A percentile compares a stretch with the other conserved stretches of the same genome.
These are phyloP conservation scores for Octopus sinensis DNA, from an alignment of 1,140 invertebrate species.

Conservation along the genomic window DNA sequence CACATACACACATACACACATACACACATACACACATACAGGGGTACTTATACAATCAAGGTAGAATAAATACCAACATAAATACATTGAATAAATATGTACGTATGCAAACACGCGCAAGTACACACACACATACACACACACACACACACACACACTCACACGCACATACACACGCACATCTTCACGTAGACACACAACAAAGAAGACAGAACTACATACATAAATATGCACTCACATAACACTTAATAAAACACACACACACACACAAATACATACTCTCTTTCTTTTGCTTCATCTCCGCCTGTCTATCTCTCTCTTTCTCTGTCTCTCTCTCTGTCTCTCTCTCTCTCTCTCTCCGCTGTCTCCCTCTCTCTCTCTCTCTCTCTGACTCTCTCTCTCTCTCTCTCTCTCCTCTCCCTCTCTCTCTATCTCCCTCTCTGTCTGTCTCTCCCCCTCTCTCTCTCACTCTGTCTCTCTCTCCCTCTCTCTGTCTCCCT, in stretches of 20 bases:
- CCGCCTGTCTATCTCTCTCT: background rate
- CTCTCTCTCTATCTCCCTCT: too few relatives aligned
- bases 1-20: background rate
- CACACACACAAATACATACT: background rate
- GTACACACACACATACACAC: background rate
- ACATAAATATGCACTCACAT: background rate
- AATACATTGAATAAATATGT: background rate
- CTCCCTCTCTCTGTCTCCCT: too few relatives aligned
- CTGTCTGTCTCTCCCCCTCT: too few relatives aligned
- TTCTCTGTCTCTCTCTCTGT: too few relatives aligned
- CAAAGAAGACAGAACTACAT: background rate
- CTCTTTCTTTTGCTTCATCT: background rate
- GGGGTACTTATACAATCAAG: background rate
- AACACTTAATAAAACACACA: background rate
- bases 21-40: background rate
- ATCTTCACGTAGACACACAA: background rate
- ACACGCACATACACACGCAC: background rate
- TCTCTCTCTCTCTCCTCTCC: too few relatives aligned
- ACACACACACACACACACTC: background rate
- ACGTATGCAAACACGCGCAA: background rate
- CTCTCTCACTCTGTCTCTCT: too few relatives aligned
- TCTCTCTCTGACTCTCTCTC: too few relatives aligned
- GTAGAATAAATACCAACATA: background rate
- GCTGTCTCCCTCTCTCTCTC: too few relatives aligned
- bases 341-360: too few relatives aligned